Percentiles rank a stretch among this genome's conserved stretches.
Conservation (phyloP, 2,113 vertebrate genomes). For the Thunnus maccoyii region DNA sequence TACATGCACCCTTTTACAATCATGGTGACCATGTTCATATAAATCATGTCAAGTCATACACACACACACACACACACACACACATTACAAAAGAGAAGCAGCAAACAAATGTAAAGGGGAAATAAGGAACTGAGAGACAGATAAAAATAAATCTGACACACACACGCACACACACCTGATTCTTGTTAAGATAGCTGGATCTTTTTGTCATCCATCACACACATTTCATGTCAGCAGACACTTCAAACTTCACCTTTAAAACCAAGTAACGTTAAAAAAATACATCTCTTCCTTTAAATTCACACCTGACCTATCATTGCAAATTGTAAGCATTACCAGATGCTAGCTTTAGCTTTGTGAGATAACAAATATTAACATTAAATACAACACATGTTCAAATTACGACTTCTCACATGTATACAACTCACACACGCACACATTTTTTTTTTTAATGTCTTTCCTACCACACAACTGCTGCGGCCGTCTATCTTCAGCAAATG, state of each 20-base stretch:
- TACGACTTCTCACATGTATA: neutral
- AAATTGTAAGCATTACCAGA: conserved; percentile 75
- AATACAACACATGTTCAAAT: conserved; percentile 56
- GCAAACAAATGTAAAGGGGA: conserved; percentile 56
- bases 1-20: conserved; percentile 39
- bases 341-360: conserved; percentile 67
- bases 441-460: neutral
- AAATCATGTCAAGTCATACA: conserved; percentile 49
- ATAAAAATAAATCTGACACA: neutral
- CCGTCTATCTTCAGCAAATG: conserved; percentile 14
- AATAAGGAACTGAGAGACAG: conserved; percentile 20
- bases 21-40: conserved; percentile 40
- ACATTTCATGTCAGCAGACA: conserved; percentile 39
- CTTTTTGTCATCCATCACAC: conserved; percentile 38
- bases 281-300: conserved; percentile 66
- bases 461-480: conserved; percentile 31
- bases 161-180: neutral
- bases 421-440: neutral
- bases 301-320: conserved; percentile 75
- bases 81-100: conserved; percentile 68
- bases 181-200: conserved; percentile 37
- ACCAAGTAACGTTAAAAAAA: conserved; percentile 79
- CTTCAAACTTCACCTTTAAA: conserved; percentile 59
- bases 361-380: conserved; percentile 62
- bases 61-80: conserved; percentile 6